These are phyloP conservation scores for Sminthopsis crassicaudata DNA, from an alignment of 2,113 vertebrate genomes.

Conservation along the genomic window DNA sequence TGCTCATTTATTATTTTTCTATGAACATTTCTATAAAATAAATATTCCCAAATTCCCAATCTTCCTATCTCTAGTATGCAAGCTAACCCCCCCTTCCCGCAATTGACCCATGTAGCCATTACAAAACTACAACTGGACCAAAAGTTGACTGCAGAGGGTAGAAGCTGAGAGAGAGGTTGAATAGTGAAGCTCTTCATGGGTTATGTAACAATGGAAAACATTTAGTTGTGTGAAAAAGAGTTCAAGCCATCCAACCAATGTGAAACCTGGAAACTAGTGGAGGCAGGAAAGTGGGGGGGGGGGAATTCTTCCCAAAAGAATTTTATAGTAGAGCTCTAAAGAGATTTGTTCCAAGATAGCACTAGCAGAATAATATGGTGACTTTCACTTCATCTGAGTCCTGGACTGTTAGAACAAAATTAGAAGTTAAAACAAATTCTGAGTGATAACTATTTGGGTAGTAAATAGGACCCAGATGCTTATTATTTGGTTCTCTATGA, in stretches of 20 bases:
- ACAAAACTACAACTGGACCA: neutral
- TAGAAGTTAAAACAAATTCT: neutral
- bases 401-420: neutral
- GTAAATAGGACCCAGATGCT: neutral
- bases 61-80: neutral
- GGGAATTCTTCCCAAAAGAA: neutral
- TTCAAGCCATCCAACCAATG: neutral
- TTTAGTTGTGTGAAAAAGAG: neutral
- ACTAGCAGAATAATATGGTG: neutral
- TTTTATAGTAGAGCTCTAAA: neutral
- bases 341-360: no score
- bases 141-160: neutral
- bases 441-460: no score
- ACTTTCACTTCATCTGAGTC: neutral
- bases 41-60: neutral
- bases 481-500: neutral
- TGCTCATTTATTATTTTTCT: conserved; percentile 45
- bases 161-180: neutral
- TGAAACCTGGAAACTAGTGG: neutral
- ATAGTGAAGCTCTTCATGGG: neutral
- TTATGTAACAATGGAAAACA: neutral
- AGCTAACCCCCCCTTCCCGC: neutral
- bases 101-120: neutral
- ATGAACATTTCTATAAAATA: conserved; percentile 1
- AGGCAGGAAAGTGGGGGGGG: neutral